Conservation (phyloP, 2,888 invertebrate genomes). For the Tholera decimalis region DNA sequence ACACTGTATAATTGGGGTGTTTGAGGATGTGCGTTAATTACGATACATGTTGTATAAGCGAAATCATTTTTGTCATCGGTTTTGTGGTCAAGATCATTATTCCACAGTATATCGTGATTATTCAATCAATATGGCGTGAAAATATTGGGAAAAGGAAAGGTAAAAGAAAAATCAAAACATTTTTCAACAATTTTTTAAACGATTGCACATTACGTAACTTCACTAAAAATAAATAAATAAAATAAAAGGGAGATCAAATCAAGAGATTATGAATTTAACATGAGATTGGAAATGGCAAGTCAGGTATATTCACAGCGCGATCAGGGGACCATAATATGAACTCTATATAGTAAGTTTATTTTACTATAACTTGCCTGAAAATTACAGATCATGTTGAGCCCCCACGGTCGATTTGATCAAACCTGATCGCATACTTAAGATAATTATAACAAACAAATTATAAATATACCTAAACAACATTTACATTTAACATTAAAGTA, state of each 20-base stretch:
- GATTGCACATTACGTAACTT: constrained; percentile 57
- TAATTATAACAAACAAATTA: constrained; percentile 11
- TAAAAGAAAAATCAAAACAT: constrained; percentile 12
- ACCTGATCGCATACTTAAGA: constrained; percentile 41
- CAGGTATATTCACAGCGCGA: constrained; percentile 58
- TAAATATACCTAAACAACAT: constrained; percentile 26
- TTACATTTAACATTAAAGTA: constrained; percentile 20
- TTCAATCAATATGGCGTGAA: no score
- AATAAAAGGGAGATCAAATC: constrained; percentile 67
- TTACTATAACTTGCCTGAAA: background rate
- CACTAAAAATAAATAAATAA: constrained; percentile 59
- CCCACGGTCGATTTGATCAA: constrained; percentile 37
- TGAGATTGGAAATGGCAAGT: constrained; percentile 66
- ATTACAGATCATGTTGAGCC: background rate
- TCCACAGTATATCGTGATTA: background rate
- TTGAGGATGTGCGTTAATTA: no score
- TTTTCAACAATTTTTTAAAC: constrained; percentile 38
- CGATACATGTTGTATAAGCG: no score
- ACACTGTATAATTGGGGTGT: no score
- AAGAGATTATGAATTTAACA: constrained; percentile 62
- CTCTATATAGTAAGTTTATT: background rate
- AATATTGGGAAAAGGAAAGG: background rate
- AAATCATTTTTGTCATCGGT: background rate
- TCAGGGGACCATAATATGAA: constrained; percentile 6
- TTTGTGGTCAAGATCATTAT: no score